Base-by-base conservation (phyloP, 1,140 invertebrate genomes). In the Episyrphus balteatus region DNA sequence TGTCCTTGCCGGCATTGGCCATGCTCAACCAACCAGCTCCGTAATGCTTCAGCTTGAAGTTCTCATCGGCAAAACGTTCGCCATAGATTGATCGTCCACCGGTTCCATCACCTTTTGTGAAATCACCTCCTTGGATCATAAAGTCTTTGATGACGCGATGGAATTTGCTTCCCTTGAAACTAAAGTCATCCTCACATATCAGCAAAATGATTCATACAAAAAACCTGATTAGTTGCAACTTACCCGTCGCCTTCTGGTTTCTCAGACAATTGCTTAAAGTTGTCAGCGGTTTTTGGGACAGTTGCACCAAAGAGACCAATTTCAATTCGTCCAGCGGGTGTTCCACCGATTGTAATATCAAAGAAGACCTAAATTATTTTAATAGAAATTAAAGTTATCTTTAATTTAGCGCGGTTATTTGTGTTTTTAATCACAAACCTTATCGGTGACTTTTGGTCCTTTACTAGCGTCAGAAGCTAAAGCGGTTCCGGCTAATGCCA, bases 31-130 rank as follows among this genome's bases (percentile, higher is more conserved):
- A 96, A 46, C 95, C 95, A 62, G 92, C 81, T 44, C 92, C 93
- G 68, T 92, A 94, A 65, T 99, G 96, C 61, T 91, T 93, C 57
- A 98, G 76, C 71, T 96, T 95, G 75, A 98, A 98, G 73, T 98
- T 97, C 66, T 98, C 93, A 76, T 98, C 94, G 38, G 78, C 81
- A 68, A 98, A 98, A 46, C 84, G 80, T 40, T 91, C 87, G 47
- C 93, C 93, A 63, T 91, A 98, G 59, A 98, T 97, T 56, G 91
- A 94, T 36, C 77, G 77, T 49, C 92, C 88, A 71, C 90, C 90
- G 63, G 88, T 92, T 55, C 90, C 91, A 74, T 94, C 90, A 44
- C 88, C 88, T 66, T 83, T 88, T 7, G 90, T 93, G 61, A 93
- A 93, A 65, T 94, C 91, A 47, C 91, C 87, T 57, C 89, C 90